A percentile compares a stretch with the other conserved stretches of the same genome.
These are phyloP conservation scores for Micronycteris hirsuta DNA, from an alignment of 2,113 vertebrate species.

Conservation along the genomic window DNA sequence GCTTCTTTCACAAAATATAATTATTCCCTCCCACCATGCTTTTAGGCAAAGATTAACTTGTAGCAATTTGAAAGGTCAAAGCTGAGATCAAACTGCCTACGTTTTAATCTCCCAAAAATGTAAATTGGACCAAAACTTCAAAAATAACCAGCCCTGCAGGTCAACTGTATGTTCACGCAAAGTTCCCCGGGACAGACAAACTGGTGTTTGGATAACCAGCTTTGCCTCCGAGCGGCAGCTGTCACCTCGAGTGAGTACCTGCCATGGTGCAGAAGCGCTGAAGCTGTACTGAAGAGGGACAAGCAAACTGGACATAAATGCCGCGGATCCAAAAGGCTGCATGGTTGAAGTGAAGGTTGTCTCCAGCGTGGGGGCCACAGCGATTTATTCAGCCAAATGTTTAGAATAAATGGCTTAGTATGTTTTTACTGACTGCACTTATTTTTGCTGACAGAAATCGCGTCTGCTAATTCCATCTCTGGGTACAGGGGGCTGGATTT, in stretches of 20 bases:
- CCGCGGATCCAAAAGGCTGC: neutral
- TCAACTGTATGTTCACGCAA: neutral
- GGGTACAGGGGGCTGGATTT: neutral
- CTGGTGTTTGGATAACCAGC: neutral
- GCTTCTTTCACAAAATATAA: slow-evolving; percentile 59
- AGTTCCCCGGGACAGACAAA: neutral
- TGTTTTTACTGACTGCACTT: neutral
- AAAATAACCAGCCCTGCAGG: slow-evolving; percentile 28
- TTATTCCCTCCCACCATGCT: slow-evolving; percentile 55
- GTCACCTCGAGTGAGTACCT: neutral
- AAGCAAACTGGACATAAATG: neutral
- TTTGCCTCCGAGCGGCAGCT: neutral
- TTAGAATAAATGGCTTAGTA: neutral
- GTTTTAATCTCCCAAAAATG: slow-evolving; percentile 58
- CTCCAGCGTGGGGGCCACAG: neutral
- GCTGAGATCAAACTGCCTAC: slow-evolving; percentile 57
- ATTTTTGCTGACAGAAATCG: neutral
- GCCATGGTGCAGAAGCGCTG: neutral
- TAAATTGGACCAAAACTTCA: slow-evolving; percentile 60
- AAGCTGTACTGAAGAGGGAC: neutral
- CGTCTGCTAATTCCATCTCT: neutral
- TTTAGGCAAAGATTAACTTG: slow-evolving; percentile 71
- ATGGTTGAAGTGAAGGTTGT: neutral
- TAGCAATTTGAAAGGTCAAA: slow-evolving; percentile 71
- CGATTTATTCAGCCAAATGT: slow-evolving; percentile 22